phyloP scores from a whole-genome alignment of 2,797 vertebrate genomes.

The Selene dorsalis region DNA sequence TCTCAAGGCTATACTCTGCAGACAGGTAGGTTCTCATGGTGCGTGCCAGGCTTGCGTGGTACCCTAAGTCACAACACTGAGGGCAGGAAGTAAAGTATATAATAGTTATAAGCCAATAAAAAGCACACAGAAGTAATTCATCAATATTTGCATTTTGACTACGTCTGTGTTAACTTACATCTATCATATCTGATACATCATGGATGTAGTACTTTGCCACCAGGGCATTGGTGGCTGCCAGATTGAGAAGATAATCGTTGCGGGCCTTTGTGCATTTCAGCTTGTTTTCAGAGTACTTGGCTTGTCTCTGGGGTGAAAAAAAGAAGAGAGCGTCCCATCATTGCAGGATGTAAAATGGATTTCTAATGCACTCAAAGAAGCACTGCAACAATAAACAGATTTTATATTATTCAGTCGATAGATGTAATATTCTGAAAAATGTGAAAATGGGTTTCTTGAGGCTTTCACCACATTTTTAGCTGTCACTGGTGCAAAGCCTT shows the following conservation, averaged over 20 bases:
- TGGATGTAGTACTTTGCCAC: slow-evolving; percentile 99
- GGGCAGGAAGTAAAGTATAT: slow-evolving; percentile 5
- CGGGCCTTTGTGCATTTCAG: slow-evolving; percentile 98
- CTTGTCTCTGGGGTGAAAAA: slow-evolving; percentile 90
- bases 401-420: slow-evolving; percentile 35
- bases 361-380: slow-evolving; percentile 50
- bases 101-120: neutral
- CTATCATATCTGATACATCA: slow-evolving; percentile 96
- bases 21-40: slow-evolving; percentile 97
- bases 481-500: slow-evolving; percentile 22
- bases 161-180: slow-evolving; percentile 85
- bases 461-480: neutral
- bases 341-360: slow-evolving; percentile 48
- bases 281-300: slow-evolving; percentile 99
- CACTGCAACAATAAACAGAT: slow-evolving; percentile 46
- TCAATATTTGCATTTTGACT: slow-evolving; percentile 1
- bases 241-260: slow-evolving; percentile 96
- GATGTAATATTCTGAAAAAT: slow-evolving; percentile 12
- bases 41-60: slow-evolving; percentile 94
- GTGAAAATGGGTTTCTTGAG: neutral
- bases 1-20: slow-evolving; percentile 97
- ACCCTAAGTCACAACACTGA: slow-evolving; percentile 95
- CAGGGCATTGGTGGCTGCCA: slow-evolving; percentile 94
- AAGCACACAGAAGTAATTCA: too few species aligned
- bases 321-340: slow-evolving; percentile 50